Conservation (phyloP, 1,140 invertebrate species). For the Globodera ellingtonae region DNA sequence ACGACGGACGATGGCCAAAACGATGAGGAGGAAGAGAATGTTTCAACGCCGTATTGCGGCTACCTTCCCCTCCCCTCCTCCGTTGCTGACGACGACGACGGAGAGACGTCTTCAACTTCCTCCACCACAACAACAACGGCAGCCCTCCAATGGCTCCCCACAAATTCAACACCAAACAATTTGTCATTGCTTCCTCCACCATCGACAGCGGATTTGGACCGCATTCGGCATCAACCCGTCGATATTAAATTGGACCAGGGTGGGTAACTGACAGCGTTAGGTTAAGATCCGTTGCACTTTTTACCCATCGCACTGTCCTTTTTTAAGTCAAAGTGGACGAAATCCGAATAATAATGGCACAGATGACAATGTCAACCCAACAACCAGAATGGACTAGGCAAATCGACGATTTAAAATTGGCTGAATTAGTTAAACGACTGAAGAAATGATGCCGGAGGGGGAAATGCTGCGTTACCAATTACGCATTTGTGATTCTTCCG, state of each 20-base stretch:
- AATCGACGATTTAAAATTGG: conserved; percentile 13
- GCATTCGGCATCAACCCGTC: conserved; percentile 15
- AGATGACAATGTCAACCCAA: neutral
- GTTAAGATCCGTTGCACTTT: neutral
- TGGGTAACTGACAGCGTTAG: neutral
- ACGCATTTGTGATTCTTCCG: too few species aligned
- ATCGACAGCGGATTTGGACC: neutral
- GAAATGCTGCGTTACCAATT: neutral
- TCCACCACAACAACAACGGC: neutral
- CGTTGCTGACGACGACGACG: neutral
- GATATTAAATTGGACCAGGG: conserved; percentile 26
- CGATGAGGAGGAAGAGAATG: conserved; percentile 15
- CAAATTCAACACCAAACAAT: neutral
- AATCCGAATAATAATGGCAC: conserved; percentile 15
- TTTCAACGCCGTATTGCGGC: conserved; percentile 1
- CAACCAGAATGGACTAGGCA: conserved; percentile 22
- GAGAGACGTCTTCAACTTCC: neutral
- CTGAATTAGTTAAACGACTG: conserved; percentile 2
- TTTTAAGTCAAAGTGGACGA: conserved; percentile 17
- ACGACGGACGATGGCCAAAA: neutral
- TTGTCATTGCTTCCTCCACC: neutral
- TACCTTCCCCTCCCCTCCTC: conserved; percentile 19
- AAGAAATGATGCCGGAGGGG: neutral
- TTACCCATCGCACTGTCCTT: neutral
- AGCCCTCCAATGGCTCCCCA: too few species aligned